phyloP scores from a whole-genome alignment of 2,888 invertebrate species.

The Polyommatus iphigenia region DNA sequence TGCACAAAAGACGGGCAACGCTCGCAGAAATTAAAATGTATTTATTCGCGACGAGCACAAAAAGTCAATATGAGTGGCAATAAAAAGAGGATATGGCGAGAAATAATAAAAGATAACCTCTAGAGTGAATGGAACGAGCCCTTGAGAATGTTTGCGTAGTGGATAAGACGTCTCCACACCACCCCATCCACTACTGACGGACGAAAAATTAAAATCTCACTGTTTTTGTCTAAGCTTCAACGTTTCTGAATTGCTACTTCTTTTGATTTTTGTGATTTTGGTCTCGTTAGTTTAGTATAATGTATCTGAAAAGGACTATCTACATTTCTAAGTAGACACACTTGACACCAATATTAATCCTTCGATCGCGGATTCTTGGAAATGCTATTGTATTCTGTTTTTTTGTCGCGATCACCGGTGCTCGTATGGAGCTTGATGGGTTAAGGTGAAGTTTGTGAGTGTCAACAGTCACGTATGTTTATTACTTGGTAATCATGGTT shows the following conservation, averaged over 20 bases:
- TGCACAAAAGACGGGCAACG: slow-evolving; percentile 64
- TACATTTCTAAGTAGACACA: no score
- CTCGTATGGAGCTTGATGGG: no score
- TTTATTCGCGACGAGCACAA: slow-evolving; percentile 76
- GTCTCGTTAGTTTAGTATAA: no score
- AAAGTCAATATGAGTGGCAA: slow-evolving; percentile 78
- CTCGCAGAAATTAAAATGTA: slow-evolving; percentile 78
- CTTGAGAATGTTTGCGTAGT: slow-evolving; percentile 77
- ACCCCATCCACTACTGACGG: slow-evolving; percentile 46
- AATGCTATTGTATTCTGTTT: no score
- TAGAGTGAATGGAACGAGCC: slow-evolving; percentile 74
- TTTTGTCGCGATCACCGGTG: no score
- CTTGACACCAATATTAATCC: no score
- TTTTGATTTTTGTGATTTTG: neutral
- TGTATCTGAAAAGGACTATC: no score
- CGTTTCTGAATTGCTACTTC: neutral
- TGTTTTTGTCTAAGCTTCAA: slow-evolving; percentile 47
- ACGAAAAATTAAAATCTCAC: slow-evolving; percentile 69
- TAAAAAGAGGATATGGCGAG: slow-evolving; percentile 47
- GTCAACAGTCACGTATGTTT: no score
- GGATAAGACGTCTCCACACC: slow-evolving; percentile 77
- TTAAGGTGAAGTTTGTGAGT: no score
- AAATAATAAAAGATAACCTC: slow-evolving; percentile 76
- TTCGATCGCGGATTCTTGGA: no score
- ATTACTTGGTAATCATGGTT: no score